Evolutionary conservation across 2,888 invertebrate species (phyloP).

Genomic region (Brachylomia viminalis): DNA sequence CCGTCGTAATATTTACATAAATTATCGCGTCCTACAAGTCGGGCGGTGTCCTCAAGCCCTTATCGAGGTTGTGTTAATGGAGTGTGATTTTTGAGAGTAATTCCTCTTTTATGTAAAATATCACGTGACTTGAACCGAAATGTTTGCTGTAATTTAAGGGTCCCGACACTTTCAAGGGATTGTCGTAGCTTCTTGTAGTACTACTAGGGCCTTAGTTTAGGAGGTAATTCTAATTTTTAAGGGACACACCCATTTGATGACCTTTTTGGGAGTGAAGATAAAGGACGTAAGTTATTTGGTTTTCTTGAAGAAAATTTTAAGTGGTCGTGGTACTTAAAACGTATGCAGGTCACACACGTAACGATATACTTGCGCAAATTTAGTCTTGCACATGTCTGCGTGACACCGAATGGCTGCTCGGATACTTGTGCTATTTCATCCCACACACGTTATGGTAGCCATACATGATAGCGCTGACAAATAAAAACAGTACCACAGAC

Average conservation of each 20-base stretch:
- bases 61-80: constrained; percentile 62
- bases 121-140: constrained; percentile 70
- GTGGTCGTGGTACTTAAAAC: too few relatives aligned
- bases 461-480: too few relatives aligned
- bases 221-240: background rate
- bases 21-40: constrained; percentile 38
- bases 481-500: too few relatives aligned
- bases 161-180: constrained; percentile 12
- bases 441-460: too few relatives aligned
- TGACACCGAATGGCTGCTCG: background rate
- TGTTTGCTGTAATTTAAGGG: constrained; percentile 32
- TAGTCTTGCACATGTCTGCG: background rate
- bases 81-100: constrained; percentile 69
- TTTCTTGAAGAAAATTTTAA: background rate
- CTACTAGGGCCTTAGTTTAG: constrained; percentile 1
- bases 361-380: background rate
- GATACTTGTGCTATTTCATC: too few relatives aligned
- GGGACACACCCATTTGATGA: background rate
- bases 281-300: background rate
- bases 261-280: background rate
- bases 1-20: constrained; percentile 56
- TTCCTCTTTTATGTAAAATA: constrained; percentile 67
- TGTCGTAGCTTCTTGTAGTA: background rate
- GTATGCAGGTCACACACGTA: background rate
- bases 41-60: constrained; percentile 45